A percentile compares a stretch with the other conserved stretches of the same genome.
These are phyloP conservation scores for Adelphocoris suturalis DNA, from an alignment of 2,888 invertebrate species.

Conservation along the genomic window DNA sequence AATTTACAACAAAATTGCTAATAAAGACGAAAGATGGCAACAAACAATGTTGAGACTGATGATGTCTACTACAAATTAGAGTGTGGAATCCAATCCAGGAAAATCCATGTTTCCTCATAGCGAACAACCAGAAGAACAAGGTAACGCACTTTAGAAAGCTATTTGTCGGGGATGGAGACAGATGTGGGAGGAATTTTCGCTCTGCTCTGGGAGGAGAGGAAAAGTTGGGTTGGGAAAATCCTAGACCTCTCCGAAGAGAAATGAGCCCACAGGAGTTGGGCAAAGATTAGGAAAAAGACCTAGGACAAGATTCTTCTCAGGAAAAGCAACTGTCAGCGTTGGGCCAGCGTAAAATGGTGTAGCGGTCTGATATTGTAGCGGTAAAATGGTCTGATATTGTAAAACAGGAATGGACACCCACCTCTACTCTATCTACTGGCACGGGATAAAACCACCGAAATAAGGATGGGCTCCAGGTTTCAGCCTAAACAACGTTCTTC, in stretches of 20 bases:
- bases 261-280: not conserved
- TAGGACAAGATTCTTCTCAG: not conserved
- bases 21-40: too few relatives aligned
- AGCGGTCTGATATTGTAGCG: too few relatives aligned
- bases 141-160: not conserved
- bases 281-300: not conserved
- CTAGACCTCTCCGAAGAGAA: not conserved
- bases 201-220: not conserved
- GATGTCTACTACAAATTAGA: not conserved
- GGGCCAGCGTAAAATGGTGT: too few relatives aligned
- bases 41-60: too few relatives aligned
- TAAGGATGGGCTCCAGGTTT: too few relatives aligned
- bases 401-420: too few relatives aligned
- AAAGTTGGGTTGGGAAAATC: not conserved
- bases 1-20: not conserved
- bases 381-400: too few relatives aligned
- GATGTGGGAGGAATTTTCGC: not conserved
- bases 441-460: too few relatives aligned
- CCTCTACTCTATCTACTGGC: too few relatives aligned
- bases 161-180: not conserved
- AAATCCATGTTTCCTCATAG: not conserved
- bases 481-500: too few relatives aligned
- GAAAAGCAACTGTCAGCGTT: too few relatives aligned
- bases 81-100: not conserved
- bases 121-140: not conserved